These are phyloP conservation scores for Amia ocellicauda DNA, from an alignment of 2,113 vertebrate species.

Conservation along the genomic window DNA sequence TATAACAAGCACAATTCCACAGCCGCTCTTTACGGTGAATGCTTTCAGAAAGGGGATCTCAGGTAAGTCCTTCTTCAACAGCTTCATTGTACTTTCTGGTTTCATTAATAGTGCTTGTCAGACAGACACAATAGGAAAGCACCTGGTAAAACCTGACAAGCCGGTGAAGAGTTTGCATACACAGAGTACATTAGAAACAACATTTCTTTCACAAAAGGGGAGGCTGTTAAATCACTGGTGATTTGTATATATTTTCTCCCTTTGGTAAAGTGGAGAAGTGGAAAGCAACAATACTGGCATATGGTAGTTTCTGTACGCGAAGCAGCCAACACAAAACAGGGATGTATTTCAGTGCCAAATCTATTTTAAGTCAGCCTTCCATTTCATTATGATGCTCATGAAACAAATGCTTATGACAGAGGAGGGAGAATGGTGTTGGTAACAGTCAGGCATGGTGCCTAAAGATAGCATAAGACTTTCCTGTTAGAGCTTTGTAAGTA, in stretches of 20 bases:
- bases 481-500: too few species aligned
- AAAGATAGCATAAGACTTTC: neutral
- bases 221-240: conserved; percentile 53
- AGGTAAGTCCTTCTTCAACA: conserved; percentile 41
- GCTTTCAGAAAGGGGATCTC: conserved; percentile 32
- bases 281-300: conserved; percentile 55
- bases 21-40: conserved; percentile 22
- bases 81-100: conserved; percentile 48
- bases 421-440: conserved; percentile 47
- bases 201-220: conserved; percentile 31
- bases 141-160: conserved; percentile 42
- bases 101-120: conserved; percentile 61
- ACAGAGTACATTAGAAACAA: conserved; percentile 33
- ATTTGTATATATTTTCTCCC: conserved; percentile 50
- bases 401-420: conserved; percentile 65
- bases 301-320: conserved; percentile 50
- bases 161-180: neutral
- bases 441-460: conserved; percentile 59
- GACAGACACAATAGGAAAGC: conserved; percentile 47
- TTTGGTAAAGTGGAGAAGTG: conserved; percentile 38
- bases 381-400: conserved; percentile 68
- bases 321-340: conserved; percentile 57
- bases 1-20: conserved; percentile 46
- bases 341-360: conserved; percentile 55
- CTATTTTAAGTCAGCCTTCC: conserved; percentile 60